Base-by-base conservation (phyloP, 1,140 invertebrate species). In the Physella acuta region DNA sequence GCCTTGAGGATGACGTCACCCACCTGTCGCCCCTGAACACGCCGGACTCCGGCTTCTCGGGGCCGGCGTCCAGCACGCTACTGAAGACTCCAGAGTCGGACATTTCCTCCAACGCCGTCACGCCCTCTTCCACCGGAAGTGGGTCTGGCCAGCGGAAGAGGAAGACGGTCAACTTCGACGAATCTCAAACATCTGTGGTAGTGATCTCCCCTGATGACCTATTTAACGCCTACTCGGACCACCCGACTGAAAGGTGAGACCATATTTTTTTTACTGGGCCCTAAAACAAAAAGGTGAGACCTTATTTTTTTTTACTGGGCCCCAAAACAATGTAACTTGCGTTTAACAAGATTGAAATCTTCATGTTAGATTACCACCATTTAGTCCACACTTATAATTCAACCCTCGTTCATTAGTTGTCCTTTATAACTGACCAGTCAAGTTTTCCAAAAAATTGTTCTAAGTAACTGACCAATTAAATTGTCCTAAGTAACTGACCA, bases 121-220 rank as follows among this genome's bases (percentile, higher is more conserved):
- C 55, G 14, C 56, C 66, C 8, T 28, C 66, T 2, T 60, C 66
- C 2, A 16, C 16, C 56, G 66, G 66, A 37, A 68, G 66, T 24
- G 56, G 55, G 24, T 31, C 3, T 60, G 16, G 36, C 36, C 33
- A n/a, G 1, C 33, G 66, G 31, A 68, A 68, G 28, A 33, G 66
- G 56, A 68, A 68, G 39, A 68, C 66, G 17, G 66, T 68, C 1
- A 68, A 26, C 28, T 34, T 68, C 14, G 66, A 68, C 56, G 66
- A 68, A 36, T 68, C 66, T n/a, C 66, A 68, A 31, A 68, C 66
- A 0, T 68, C 55, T 26, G 39, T 68, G 20, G 66, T 68, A 8
- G 33, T 68, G 55, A 68, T 68, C 66, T 68, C 66, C 37, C 66
- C 66, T 39, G 66, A 68, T 51, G 66, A 68, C 30, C 56, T 68